Percentiles rank a stretch among this genome's conserved stretches.
phyloP scores from a whole-genome alignment of 2,888 invertebrate genomes.

The Achlya flavicornis region DNA sequence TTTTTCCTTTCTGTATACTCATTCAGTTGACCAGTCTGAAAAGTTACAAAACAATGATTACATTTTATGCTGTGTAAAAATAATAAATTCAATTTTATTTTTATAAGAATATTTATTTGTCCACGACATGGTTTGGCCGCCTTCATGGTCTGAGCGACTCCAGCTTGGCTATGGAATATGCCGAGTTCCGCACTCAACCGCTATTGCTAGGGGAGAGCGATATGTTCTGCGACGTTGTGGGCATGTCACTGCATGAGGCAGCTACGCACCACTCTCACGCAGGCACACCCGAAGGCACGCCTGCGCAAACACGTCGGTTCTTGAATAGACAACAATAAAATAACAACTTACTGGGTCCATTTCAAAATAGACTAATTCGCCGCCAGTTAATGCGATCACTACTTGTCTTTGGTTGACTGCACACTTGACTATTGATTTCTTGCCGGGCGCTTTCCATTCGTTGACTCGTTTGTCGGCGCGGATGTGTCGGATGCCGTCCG shows the following conservation, averaged over 20 bases:
- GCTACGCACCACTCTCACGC: slow-evolving; percentile 76
- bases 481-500: slow-evolving; percentile 99
- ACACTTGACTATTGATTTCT: slow-evolving; percentile 98
- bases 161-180: slow-evolving; percentile 91
- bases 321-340: slow-evolving; percentile 2
- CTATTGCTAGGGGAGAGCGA: slow-evolving; percentile 67
- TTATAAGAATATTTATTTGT: slow-evolving; percentile 62
- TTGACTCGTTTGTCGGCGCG: slow-evolving; percentile 98
- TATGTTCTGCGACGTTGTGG: slow-evolving; percentile 87
- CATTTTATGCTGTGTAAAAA: slow-evolving; percentile 25
- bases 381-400: slow-evolving; percentile 98
- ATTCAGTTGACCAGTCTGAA: slow-evolving; percentile 97
- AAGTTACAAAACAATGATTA: slow-evolving; percentile 48
- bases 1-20: slow-evolving; percentile 99
- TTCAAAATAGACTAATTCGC: slow-evolving; percentile 99
- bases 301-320: slow-evolving; percentile 67
- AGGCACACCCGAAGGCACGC: slow-evolving; percentile 57
- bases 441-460: slow-evolving; percentile 99
- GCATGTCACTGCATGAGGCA: slow-evolving; percentile 79
- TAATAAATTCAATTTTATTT: not conserved
- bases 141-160: slow-evolving; percentile 87
- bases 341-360: slow-evolving; percentile 95
- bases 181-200: slow-evolving; percentile 82
- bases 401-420: slow-evolving; percentile 99
- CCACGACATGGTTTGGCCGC: slow-evolving; percentile 88